phyloP scores from a whole-genome alignment of 2,797 vertebrate genomes.

The Chrosomus eos region DNA sequence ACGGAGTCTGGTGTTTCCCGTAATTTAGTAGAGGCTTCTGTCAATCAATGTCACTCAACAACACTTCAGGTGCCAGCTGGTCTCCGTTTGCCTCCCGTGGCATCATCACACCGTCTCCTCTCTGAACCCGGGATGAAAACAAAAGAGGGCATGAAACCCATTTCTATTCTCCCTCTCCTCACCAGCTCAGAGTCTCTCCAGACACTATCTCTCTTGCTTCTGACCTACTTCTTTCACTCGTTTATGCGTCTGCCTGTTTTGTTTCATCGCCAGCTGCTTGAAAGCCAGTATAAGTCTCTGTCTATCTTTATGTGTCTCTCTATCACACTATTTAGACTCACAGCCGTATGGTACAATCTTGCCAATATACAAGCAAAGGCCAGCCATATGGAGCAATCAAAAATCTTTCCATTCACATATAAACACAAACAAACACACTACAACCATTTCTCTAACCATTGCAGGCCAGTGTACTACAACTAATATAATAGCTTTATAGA shows the following conservation, averaged over 20 bases:
- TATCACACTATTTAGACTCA: conserved; percentile 1
- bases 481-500: neutral
- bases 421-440: neutral
- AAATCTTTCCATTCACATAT: neutral
- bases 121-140: conserved; percentile 51
- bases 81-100: conserved; percentile 45
- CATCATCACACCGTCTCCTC: conserved; percentile 47
- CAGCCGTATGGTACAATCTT: conserved; percentile 23
- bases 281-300: conserved; percentile 34
- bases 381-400: conserved; percentile 38
- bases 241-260: conserved; percentile 63
- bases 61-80: conserved; percentile 58
- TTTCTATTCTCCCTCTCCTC: conserved; percentile 21
- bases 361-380: conserved; percentile 11
- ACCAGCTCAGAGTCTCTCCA: conserved; percentile 46
- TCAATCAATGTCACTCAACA: conserved; percentile 70
- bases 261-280: conserved; percentile 54
- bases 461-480: neutral
- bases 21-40: conserved; percentile 71
- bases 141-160: conserved; percentile 44
- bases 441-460: neutral
- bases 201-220: conserved; percentile 53
- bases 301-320: neutral
- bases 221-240: conserved; percentile 80
- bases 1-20: conserved; percentile 71